Conservation (phyloP, 2,797 vertebrate genomes). For the Pangasius larnaudii region DNA sequence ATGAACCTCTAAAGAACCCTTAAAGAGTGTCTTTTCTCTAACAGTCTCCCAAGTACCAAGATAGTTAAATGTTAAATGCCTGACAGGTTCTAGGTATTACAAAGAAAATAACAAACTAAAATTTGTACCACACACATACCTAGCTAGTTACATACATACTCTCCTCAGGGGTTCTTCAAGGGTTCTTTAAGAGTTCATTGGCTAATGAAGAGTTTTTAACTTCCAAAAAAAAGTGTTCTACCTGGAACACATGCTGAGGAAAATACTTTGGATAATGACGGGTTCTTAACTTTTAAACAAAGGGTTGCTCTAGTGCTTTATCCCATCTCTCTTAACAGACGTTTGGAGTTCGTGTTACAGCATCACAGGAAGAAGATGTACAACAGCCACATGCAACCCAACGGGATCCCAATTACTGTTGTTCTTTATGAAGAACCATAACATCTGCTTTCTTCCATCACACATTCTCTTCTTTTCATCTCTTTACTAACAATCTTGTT, state of each 20-base stretch:
- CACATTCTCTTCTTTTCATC: background rate
- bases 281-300: background rate
- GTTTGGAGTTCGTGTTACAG: background rate
- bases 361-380: background rate
- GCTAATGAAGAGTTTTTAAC: background rate
- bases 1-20: background rate
- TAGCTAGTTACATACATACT: background rate
- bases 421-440: background rate
- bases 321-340: background rate
- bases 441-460: background rate
- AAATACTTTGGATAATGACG: background rate
- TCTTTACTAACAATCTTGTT: slow-evolving; percentile 48
- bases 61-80: background rate
- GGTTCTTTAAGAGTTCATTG: background rate
- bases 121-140: background rate
- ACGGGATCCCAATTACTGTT: background rate
- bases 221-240: background rate
- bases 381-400: background rate
- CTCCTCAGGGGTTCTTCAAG: background rate
- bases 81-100: background rate
- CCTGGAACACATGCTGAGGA: background rate
- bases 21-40: background rate
- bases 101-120: background rate
- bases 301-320: background rate
- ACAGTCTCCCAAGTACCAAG: background rate